Conservation (phyloP, 1,140 invertebrate species). For the Papilio xuthus region DNA sequence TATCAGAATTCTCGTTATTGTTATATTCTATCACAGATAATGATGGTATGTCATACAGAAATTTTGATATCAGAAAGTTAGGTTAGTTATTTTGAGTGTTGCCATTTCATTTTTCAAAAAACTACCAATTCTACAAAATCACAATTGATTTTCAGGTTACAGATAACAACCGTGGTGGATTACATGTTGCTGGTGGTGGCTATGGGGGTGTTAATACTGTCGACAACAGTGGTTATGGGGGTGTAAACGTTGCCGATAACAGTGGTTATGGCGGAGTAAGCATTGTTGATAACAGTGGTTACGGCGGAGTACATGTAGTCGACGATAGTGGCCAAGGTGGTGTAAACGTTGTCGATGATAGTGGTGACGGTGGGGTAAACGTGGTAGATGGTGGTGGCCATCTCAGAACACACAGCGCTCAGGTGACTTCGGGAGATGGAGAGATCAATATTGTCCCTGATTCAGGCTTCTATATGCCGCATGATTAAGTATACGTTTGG, state of each 20-base stretch:
- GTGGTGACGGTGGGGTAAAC: not conserved
- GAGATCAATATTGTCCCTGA: slow-evolving; percentile 17
- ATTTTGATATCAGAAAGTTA: too few species aligned
- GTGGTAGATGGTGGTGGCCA: slow-evolving; percentile 8
- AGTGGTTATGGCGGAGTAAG: slow-evolving; percentile 33
- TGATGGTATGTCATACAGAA: too few species aligned
- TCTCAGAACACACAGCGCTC: slow-evolving; percentile 15
- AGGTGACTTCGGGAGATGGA: not conserved
- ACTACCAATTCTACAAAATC: not conserved
- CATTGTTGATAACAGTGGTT: slow-evolving; percentile 25
- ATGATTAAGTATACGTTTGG: slow-evolving; percentile 6
- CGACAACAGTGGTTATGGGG: slow-evolving; percentile 40
- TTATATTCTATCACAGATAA: too few species aligned
- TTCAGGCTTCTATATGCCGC: not conserved
- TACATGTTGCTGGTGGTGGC: not conserved
- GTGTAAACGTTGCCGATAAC: slow-evolving; percentile 44
- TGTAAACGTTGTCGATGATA: slow-evolving; percentile 39
- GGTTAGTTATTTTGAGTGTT: too few species aligned
- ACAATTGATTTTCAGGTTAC: not conserved
- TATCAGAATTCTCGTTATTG: too few species aligned
- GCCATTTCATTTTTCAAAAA: not conserved
- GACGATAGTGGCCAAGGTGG: slow-evolving; percentile 30
- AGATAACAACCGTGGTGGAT: slow-evolving; percentile 2
- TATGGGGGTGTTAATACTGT: slow-evolving; percentile 32
- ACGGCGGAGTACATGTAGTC: slow-evolving; percentile 38